Conservation (phyloP, 1,140 invertebrate genomes). For the Drosophila mayri region DNA sequence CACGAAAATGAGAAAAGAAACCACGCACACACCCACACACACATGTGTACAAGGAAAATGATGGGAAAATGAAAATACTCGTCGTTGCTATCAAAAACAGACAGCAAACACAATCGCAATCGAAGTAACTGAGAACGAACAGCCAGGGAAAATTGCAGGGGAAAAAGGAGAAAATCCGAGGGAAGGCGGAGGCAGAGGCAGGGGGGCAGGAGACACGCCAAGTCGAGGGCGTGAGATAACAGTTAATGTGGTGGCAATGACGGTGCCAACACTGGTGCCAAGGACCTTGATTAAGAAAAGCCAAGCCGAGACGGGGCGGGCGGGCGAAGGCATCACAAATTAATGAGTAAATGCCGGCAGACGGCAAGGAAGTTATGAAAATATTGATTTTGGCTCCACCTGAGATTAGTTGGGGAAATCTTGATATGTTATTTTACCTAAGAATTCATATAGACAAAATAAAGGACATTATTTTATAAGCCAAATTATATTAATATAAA, state of each 20-base stretch:
- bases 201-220: slow-evolving; percentile 5
- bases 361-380: slow-evolving; percentile 27
- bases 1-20: slow-evolving; percentile 79
- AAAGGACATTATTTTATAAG: neutral
- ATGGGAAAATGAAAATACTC: slow-evolving; percentile 61
- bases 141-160: slow-evolving; percentile 12
- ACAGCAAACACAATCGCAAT: slow-evolving; percentile 57
- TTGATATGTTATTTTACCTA: slow-evolving; percentile 5
- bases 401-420: slow-evolving; percentile 6
- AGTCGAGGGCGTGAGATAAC: slow-evolving; percentile 45
- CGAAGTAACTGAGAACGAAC: slow-evolving; percentile 62
- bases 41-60: slow-evolving; percentile 33
- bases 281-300: slow-evolving; percentile 43
- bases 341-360: slow-evolving; percentile 46
- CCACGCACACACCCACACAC: slow-evolving; percentile 43
- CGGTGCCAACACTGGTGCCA: slow-evolving; percentile 41
- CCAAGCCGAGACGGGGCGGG: neutral
- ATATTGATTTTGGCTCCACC: slow-evolving; percentile 37
- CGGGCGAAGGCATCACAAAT: slow-evolving; percentile 28
- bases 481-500: neutral
- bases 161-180: neutral
- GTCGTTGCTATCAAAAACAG: slow-evolving; percentile 67
- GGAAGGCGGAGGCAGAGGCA: neutral
- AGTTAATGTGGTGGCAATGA: slow-evolving; percentile 55
- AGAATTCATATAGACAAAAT: too few relatives aligned